Conservation (phyloP, 2,888 invertebrate genomes). For the Meloe dianella region DNA sequence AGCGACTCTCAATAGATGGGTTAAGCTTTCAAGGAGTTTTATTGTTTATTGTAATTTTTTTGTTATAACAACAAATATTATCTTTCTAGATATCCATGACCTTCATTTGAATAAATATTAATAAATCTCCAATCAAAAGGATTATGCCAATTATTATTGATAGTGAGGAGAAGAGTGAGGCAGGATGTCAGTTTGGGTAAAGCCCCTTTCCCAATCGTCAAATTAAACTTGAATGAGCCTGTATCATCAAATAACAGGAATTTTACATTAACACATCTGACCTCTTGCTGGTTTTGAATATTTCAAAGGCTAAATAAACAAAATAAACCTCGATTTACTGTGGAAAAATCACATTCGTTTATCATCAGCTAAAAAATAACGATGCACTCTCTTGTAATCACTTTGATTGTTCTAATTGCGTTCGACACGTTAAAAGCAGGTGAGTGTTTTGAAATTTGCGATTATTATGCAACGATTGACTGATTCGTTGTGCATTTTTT, state of each 20-base stretch:
- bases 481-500: not conserved
- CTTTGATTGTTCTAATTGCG: not conserved
- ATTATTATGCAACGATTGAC: not conserved
- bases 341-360: not conserved
- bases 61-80: not conserved
- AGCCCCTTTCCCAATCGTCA: not conserved
- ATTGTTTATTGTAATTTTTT: not conserved
- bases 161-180: too few relatives aligned
- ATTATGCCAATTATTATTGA: too few relatives aligned
- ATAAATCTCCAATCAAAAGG: too few relatives aligned
- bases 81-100: not conserved
- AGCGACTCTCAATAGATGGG: slow-evolving; percentile 20
- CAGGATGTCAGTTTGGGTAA: not conserved
- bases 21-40: not conserved
- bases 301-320: not conserved
- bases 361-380: not conserved
- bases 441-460: not conserved
- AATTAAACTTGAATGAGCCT: not conserved
- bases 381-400: not conserved
- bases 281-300: not conserved
- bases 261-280: not conserved
- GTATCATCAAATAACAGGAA: too few relatives aligned
- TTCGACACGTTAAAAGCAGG: too few relatives aligned
- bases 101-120: not conserved
- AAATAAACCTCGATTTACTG: not conserved